A percentile compares a stretch with the other conserved stretches of the same genome.
Evolutionary conservation across 2,888 invertebrate genomes (phyloP).

Genomic region (Meta bourneti): DNA sequence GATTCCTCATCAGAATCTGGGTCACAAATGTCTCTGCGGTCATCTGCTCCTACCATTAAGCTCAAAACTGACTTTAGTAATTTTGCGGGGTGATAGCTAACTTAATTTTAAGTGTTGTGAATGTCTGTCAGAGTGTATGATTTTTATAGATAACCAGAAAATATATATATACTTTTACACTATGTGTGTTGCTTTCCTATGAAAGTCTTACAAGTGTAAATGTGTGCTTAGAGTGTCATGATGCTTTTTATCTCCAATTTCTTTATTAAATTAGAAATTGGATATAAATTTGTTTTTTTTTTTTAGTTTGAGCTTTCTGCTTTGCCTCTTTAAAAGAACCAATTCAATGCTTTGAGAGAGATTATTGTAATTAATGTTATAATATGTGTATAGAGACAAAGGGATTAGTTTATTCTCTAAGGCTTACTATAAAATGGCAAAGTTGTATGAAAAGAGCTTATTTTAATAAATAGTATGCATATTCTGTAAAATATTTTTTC

Average conservation of each 20-base stretch:
- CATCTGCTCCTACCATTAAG: conserved; percentile 88
- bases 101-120: neutral
- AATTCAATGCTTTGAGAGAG: neutral
- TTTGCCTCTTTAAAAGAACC: neutral
- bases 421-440: neutral
- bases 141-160: neutral
- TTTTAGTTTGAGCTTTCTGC: neutral
- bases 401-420: neutral
- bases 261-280: neutral
- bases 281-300: neutral
- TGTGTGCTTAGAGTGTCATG: neutral
- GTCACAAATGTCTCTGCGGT: conserved; percentile 31
- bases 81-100: conserved; percentile 82
- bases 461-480: neutral
- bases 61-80: conserved; percentile 97
- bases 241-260: neutral
- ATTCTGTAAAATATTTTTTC: neutral
- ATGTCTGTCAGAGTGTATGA: neutral
- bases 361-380: neutral
- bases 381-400: neutral
- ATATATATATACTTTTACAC: too few relatives aligned
- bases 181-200: neutral
- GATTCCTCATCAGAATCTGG: conserved; percentile 38
- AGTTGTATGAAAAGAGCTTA: neutral
- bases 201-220: neutral